A percentile compares a stretch with the other conserved stretches of the same genome.
Evolutionary conservation across 1,140 invertebrate species (phyloP).

Genomic region (Drosophila serrata): DNA sequence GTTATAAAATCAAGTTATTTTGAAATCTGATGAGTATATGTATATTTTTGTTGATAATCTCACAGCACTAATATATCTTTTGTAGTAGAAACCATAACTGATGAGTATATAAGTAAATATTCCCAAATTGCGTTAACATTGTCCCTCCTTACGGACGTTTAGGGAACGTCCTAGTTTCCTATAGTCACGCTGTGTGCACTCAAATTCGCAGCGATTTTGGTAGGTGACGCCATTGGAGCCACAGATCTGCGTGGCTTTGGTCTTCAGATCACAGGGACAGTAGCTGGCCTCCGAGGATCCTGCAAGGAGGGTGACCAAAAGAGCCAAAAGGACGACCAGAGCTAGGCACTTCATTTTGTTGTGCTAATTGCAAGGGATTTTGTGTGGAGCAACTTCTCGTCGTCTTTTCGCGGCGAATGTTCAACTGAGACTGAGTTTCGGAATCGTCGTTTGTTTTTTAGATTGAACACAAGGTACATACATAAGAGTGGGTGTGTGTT

Average conservation of each 20-base stretch:
- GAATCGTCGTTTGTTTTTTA: conserved; percentile 8
- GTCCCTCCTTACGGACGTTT: conserved; percentile 46
- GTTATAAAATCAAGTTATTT: neutral
- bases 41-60: neutral
- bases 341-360: conserved; percentile 62
- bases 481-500: neutral
- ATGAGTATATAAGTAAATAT: neutral
- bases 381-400: neutral
- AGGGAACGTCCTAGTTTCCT: conserved; percentile 56
- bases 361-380: conserved; percentile 5
- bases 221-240: conserved; percentile 77
- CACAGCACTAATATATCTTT: conserved; percentile 1
- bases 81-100: neutral
- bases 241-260: conserved; percentile 53
- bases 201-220: conserved; percentile 77
- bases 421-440: conserved; percentile 59
- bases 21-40: neutral
- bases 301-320: conserved; percentile 39
- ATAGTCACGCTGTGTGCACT: conserved; percentile 74
- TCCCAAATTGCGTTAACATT: conserved; percentile 30
- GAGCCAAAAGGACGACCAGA: conserved; percentile 48
- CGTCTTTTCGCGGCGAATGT: conserved; percentile 36
- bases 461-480: neutral
- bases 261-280: conserved; percentile 74
- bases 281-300: conserved; percentile 48